phyloP scores from a whole-genome alignment of 2,797 vertebrate species.

The Xenopus petersii region DNA sequence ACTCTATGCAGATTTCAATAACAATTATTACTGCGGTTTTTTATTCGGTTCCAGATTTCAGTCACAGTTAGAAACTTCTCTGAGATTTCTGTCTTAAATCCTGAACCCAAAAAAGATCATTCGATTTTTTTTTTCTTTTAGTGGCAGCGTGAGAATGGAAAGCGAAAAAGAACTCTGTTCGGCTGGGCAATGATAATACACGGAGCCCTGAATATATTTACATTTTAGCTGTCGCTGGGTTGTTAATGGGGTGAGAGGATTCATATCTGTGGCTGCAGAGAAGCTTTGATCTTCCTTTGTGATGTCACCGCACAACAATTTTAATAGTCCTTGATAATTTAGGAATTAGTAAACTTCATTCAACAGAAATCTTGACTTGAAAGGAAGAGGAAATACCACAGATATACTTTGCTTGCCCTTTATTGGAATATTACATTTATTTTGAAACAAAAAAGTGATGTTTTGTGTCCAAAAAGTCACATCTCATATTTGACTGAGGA shows the following conservation, averaged over 20 bases:
- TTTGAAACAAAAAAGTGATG: background rate
- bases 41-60: constrained; percentile 70
- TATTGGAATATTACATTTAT: background rate
- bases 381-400: constrained; percentile 19
- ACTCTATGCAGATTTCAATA: constrained; percentile 85
- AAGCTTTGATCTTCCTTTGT: constrained; percentile 14
- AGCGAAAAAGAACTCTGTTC: background rate
- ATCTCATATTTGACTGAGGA: too few species aligned
- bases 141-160: too few species aligned
- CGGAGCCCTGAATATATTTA: constrained; percentile 19
- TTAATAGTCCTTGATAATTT: constrained; percentile 14
- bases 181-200: constrained; percentile 5
- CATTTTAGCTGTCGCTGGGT: constrained; percentile 21
- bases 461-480: too few species aligned
- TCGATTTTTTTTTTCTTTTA: too few species aligned
- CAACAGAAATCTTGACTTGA: constrained; percentile 18
- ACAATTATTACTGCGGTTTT: constrained; percentile 73
- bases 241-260: constrained; percentile 30
- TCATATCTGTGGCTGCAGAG: background rate
- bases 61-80: constrained; percentile 67
- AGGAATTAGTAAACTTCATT: background rate
- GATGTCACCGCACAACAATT: constrained; percentile 23
- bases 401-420: constrained; percentile 12
- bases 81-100: constrained; percentile 39
- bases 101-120: too few species aligned